Conservation (phyloP, 2,113 vertebrate genomes). For the Potamarius usumacintae region DNA sequence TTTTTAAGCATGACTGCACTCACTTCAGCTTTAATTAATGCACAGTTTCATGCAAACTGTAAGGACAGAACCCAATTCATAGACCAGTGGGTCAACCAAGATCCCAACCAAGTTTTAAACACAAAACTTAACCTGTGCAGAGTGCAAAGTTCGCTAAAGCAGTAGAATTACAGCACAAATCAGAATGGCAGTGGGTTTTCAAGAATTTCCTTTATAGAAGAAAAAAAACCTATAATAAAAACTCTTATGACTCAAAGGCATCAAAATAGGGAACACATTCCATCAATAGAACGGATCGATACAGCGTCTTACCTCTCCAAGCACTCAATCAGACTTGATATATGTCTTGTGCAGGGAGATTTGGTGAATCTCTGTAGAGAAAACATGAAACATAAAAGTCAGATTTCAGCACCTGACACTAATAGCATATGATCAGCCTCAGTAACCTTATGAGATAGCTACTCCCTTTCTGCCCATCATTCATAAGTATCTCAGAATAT, state of each 20-base stretch:
- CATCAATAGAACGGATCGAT: slow-evolving; percentile 51
- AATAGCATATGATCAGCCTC: slow-evolving; percentile 50
- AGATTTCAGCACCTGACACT: slow-evolving; percentile 55
- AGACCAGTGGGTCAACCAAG: slow-evolving; percentile 31
- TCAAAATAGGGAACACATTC: slow-evolving; percentile 32
- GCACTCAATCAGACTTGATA: slow-evolving; percentile 54
- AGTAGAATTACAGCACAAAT: slow-evolving; percentile 8
- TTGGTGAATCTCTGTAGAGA: slow-evolving; percentile 47
- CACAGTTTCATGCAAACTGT: slow-evolving; percentile 55
- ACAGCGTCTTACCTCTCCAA: slow-evolving; percentile 61
- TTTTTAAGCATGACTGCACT: slow-evolving; percentile 64
- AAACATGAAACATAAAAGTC: slow-evolving; percentile 63
- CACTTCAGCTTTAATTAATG: slow-evolving; percentile 62
- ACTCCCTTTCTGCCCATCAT: slow-evolving; percentile 43
- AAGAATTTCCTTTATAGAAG: background rate
- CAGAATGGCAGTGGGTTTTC: slow-evolving; percentile 5
- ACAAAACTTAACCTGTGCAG: background rate
- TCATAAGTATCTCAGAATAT: slow-evolving; percentile 41
- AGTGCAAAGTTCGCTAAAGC: background rate
- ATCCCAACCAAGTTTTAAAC: slow-evolving; percentile 11
- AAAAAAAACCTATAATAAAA: slow-evolving; percentile 7
- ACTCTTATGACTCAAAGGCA: slow-evolving; percentile 26
- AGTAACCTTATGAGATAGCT: slow-evolving; percentile 36
- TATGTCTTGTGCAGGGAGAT: slow-evolving; percentile 55
- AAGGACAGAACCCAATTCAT: slow-evolving; percentile 50